Conservation (phyloP, 1,140 invertebrate species). For the Anthonomus grandis region DNA sequence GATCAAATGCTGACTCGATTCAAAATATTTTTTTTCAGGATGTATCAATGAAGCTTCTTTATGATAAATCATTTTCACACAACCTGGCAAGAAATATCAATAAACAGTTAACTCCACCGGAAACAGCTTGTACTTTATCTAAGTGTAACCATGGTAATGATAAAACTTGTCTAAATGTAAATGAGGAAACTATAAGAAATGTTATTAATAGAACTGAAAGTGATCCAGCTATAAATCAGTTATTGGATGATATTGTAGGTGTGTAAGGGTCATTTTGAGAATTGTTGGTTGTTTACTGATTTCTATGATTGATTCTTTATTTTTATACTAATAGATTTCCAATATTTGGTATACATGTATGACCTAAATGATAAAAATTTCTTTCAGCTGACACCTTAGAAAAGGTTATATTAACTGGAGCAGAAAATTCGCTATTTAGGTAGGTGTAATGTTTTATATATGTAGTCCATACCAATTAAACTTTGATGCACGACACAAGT, state of each 20-base stretch:
- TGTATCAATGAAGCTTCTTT: conserved; percentile 29
- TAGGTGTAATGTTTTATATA: too few species aligned
- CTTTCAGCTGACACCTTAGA: too few species aligned
- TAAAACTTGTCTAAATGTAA: not conserved
- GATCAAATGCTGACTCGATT: too few species aligned
- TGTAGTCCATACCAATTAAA: too few species aligned
- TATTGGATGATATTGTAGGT: conserved; percentile 35
- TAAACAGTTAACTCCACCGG: conserved; percentile 20
- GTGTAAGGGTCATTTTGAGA: too few species aligned
- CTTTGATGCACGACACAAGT: too few species aligned
- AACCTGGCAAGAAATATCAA: conserved; percentile 40
- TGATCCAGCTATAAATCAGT: conserved; percentile 35
- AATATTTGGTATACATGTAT: too few species aligned
- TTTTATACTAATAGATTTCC: too few species aligned
- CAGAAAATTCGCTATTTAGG: too few species aligned
- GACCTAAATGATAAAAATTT: too few species aligned
- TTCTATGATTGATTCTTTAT: too few species aligned
- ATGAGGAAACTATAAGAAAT: conserved; percentile 26
- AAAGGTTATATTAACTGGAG: too few species aligned
- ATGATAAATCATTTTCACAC: conserved; percentile 33
- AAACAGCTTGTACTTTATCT: not conserved
- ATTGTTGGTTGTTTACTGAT: not conserved
- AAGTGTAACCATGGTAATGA: not conserved
- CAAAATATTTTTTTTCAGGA: conserved; percentile 21
- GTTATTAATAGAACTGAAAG: conserved; percentile 35